Percentiles rank a stretch among this genome's conserved stretches.
These are phyloP conservation scores for Chaetops frenatus DNA, from an alignment of 2,113 vertebrate species.

Conservation along the genomic window DNA sequence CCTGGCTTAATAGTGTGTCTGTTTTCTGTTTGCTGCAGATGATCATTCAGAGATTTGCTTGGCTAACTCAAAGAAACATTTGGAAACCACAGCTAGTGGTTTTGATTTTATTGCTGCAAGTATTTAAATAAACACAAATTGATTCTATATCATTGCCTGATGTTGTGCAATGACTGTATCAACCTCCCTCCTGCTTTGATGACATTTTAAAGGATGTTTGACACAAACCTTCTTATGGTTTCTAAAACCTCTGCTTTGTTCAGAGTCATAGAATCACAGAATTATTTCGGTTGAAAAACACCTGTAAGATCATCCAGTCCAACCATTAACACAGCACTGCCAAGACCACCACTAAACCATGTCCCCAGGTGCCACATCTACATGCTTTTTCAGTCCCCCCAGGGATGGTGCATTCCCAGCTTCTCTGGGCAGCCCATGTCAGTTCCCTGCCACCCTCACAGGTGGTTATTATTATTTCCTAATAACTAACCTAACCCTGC, in stretches of 20 bases:
- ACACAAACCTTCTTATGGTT: not conserved
- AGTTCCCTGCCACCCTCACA: too few species aligned
- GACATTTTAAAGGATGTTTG: not conserved
- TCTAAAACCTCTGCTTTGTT: not conserved
- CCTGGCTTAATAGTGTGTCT: not conserved
- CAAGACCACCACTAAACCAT: not conserved
- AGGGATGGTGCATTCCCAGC: not conserved
- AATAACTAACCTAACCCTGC: not conserved
- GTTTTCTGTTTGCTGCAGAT: not conserved
- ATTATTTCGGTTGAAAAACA: not conserved
- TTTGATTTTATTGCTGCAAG: not conserved
- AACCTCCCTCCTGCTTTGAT: not conserved
- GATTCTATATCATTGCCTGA: not conserved
- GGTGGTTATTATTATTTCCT: not conserved
- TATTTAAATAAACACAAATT: not conserved
- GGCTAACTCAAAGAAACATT: not conserved
- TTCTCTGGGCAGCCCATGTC: not conserved
- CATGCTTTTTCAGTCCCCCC: not conserved
- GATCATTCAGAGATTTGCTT: not conserved
- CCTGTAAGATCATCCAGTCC: not conserved
- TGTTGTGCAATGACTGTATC: not conserved
- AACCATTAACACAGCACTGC: not conserved
- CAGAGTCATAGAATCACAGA: not conserved
- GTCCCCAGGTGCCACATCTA: not conserved
- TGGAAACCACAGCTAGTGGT: not conserved